Evolutionary conservation across 2,797 vertebrate genomes (phyloP).

Genomic region (Pseudomugil tenellus): DNA sequence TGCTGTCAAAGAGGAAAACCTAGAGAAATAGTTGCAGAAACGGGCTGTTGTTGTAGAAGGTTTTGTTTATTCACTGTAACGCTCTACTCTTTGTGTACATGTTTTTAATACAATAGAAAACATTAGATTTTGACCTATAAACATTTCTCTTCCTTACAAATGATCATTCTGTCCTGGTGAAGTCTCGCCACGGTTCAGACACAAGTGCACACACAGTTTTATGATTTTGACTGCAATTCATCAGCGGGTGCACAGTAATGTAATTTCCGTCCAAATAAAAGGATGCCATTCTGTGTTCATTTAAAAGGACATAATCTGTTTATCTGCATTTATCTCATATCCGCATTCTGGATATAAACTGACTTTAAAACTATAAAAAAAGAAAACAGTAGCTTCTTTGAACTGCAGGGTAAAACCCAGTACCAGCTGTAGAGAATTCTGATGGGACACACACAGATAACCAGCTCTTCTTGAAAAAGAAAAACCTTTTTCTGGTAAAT

Average conservation of each 20-base stretch:
- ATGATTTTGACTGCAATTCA: conserved; percentile 10
- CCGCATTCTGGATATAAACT: conserved; percentile 50
- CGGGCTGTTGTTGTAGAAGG: background rate
- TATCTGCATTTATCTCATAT: conserved; percentile 53
- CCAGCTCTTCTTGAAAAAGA: too few relatives aligned
- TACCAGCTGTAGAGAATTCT: too few relatives aligned
- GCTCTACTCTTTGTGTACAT: too few relatives aligned
- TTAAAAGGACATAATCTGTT: conserved; percentile 56
- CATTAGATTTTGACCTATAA: background rate
- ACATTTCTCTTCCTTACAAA: conserved; percentile 6
- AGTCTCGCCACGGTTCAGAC: conserved; percentile 13
- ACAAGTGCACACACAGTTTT: background rate
- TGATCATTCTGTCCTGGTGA: background rate
- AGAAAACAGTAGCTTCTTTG: conserved; percentile 13
- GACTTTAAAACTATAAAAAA: conserved; percentile 29
- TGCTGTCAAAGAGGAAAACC: background rate
- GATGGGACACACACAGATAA: too few relatives aligned
- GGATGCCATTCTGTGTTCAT: conserved; percentile 29
- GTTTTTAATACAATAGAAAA: background rate
- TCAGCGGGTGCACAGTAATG: conserved; percentile 30
- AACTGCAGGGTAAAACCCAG: conserved; percentile 12
- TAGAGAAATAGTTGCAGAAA: background rate
- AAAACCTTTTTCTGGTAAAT: too few relatives aligned
- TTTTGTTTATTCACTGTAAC: background rate
- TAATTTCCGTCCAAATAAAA: conserved; percentile 39